These are phyloP conservation scores for Spongilla lacustris DNA, from an alignment of 37 sponge, comb jelly and placozoan genomes.

Conservation along the genomic window DNA sequence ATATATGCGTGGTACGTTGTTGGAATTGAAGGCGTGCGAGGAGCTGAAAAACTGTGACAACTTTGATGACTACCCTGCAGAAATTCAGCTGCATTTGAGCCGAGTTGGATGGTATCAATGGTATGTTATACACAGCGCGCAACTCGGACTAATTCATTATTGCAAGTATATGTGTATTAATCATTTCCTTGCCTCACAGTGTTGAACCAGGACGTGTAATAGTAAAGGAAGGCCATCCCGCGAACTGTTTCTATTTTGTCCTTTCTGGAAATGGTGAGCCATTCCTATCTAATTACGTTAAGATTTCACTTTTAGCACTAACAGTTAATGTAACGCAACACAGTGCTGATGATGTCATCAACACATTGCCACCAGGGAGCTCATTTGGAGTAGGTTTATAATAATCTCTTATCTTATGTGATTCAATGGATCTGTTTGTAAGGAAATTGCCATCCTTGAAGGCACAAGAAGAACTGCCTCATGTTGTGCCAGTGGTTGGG, in stretches of 20 bases:
- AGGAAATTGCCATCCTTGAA: slow-evolving; percentile 45
- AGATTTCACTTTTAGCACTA: too few species aligned
- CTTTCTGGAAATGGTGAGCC: slow-evolving; percentile 52
- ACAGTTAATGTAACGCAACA: neutral
- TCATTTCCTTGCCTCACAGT: neutral
- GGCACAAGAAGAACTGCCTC: slow-evolving; percentile 17
- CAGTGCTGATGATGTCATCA: neutral
- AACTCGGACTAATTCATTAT: neutral
- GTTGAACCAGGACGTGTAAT: slow-evolving; percentile 46
- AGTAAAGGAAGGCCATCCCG: slow-evolving; percentile 33
- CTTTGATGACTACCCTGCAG: slow-evolving; percentile 47
- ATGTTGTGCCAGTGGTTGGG: slow-evolving; percentile 7
- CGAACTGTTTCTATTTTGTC: slow-evolving; percentile 47
- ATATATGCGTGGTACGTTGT: neutral
- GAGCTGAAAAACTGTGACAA: slow-evolving; percentile 20
- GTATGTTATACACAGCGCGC: slow-evolving; percentile 9
- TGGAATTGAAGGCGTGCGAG: slow-evolving; percentile 13
- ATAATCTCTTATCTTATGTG: neutral
- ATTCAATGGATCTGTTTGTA: neutral
- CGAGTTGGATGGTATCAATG: slow-evolving; percentile 63
- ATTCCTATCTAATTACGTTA: neutral
- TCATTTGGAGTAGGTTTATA: slow-evolving; percentile 18
- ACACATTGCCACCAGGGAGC: slow-evolving; percentile 8
- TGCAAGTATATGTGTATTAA: too few species aligned
- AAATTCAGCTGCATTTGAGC: slow-evolving; percentile 45